phyloP scores from a whole-genome alignment of 2,113 vertebrate genomes.

The Cardinalis cardinalis region DNA sequence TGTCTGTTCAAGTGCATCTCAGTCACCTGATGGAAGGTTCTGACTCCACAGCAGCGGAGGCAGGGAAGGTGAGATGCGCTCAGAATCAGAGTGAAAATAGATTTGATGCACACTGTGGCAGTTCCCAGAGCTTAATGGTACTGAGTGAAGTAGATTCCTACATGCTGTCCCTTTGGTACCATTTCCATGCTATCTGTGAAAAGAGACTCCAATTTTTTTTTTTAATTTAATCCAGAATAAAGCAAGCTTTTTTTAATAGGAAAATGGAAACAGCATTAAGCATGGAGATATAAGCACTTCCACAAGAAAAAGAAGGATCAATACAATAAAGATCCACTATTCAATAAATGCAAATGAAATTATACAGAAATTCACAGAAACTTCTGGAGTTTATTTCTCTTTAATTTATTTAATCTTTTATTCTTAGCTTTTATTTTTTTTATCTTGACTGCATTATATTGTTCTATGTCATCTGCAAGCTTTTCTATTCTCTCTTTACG shows the following conservation, averaged over 20 bases:
- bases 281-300: not conserved
- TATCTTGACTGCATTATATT: not conserved
- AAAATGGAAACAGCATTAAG: not conserved
- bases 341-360: not conserved
- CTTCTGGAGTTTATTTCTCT: not conserved
- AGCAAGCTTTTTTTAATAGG: not conserved
- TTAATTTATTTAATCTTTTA: not conserved
- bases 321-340: not conserved
- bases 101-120: not conserved
- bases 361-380: not conserved
- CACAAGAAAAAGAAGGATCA: not conserved
- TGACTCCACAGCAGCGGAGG: not conserved
- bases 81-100: not conserved
- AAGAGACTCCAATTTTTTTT: not conserved
- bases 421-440: not conserved
- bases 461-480: not conserved
- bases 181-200: not conserved
- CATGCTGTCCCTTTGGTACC: rapidly evolving
- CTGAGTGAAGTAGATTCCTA: not conserved
- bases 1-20: not conserved
- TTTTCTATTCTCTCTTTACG: not conserved
- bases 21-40: rapidly evolving
- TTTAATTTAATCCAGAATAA: not conserved
- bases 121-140: rapidly evolving
- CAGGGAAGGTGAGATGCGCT: not conserved